Evolutionary conservation across 2,113 vertebrate species (phyloP).

Genomic region (Osmerus eperlanus): DNA sequence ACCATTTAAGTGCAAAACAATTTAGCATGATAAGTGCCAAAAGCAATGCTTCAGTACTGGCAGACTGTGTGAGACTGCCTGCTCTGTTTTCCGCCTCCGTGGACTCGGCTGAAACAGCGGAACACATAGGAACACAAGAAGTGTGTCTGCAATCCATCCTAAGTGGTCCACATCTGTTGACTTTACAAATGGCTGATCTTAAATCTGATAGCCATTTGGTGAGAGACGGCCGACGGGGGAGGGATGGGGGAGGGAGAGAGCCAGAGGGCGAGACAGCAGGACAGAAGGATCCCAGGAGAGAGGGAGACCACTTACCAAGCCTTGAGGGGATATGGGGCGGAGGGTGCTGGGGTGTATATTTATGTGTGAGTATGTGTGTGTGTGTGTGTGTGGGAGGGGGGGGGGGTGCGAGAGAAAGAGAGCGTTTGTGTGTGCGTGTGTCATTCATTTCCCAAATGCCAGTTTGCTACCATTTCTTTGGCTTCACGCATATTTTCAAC

Average conservation of each 20-base stretch:
- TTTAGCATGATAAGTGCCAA: neutral
- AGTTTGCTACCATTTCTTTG: neutral
- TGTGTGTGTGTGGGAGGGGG: conserved; percentile 3
- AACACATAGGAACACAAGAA: conserved; percentile 48
- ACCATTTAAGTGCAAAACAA: neutral
- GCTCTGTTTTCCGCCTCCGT: neutral
- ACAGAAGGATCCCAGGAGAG: conserved; percentile 46
- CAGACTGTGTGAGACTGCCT: neutral
- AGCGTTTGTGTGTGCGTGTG: neutral
- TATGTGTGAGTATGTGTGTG: conserved; percentile 17
- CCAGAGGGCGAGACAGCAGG: conserved; percentile 54
- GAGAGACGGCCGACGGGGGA: conserved; percentile 5
- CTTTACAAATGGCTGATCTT: conserved; percentile 65
- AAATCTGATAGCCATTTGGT: conserved; percentile 62
- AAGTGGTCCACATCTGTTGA: conserved; percentile 66
- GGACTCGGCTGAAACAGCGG: conserved; percentile 38
- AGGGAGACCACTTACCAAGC: conserved; percentile 57
- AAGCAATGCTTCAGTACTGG: neutral
- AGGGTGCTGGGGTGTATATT: conserved; percentile 12
- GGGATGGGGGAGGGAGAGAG: conserved; percentile 14
- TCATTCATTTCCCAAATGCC: neutral
- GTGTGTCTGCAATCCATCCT: conserved; percentile 56
- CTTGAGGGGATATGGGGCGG: conserved; percentile 16
- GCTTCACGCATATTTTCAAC: neutral
- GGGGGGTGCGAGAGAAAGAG: conserved; percentile 2